Conservation (phyloP, 1,140 invertebrate genomes). For the Anoplolepis gracilipes region DNA sequence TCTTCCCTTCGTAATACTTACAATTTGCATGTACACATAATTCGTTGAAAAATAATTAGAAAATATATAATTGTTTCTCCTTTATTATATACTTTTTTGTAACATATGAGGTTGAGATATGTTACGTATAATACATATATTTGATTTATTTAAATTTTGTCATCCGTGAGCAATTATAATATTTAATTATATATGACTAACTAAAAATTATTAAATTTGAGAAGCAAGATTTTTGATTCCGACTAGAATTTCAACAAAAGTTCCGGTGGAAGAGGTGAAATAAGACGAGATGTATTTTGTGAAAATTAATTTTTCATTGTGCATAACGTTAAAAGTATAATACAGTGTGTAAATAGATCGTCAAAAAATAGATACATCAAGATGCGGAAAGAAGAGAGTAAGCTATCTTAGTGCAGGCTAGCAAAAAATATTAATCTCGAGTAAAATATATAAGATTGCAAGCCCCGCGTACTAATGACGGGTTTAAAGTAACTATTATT, state of each 20-base stretch:
- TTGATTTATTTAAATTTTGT: too few relatives aligned
- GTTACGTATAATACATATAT: too few relatives aligned
- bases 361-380: slow-evolving; percentile 59
- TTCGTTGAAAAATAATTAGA: neutral
- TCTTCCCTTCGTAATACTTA: neutral
- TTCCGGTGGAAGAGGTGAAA: neutral
- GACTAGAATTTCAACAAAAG: neutral
- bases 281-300: slow-evolving; percentile 17
- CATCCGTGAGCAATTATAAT: too few relatives aligned
- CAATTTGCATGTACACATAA: too few relatives aligned
- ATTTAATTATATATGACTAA: too few relatives aligned
- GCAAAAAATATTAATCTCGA: slow-evolving; percentile 51
- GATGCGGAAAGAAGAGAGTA: slow-evolving; percentile 24
- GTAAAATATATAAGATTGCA: slow-evolving; percentile 23
- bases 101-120: neutral
- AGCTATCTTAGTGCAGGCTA: slow-evolving; percentile 46
- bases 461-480: slow-evolving; percentile 8
- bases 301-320: slow-evolving; percentile 21
- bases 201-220: neutral
- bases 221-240: neutral
- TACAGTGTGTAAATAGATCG: slow-evolving; percentile 36
- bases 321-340: slow-evolving; percentile 41
- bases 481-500: slow-evolving; percentile 34
- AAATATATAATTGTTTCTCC: neutral
- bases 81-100: neutral